Evolutionary conservation across 2,113 vertebrate species (phyloP), one percentile per base, ranked within the genome.

Genomic region (Chionomys nivalis): DNA sequence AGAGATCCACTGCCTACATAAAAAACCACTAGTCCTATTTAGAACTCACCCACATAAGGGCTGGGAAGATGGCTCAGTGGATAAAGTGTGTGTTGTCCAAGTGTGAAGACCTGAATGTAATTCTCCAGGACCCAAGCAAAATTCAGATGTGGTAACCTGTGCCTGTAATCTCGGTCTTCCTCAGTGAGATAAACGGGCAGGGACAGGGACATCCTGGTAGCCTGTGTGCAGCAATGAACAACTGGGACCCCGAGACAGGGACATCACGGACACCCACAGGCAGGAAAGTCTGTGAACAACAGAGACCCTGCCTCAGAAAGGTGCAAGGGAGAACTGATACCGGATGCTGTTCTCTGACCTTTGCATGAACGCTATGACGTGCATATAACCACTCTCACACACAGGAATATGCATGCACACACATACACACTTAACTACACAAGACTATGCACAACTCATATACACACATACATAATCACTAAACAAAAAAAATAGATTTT

Each of bases 41-140:
- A 96, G 96, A 90, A 93, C 23, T 49, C 33, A 90, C n/a, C 42
- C 61, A 92, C 31, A 7, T 68, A 75, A 85, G 86, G 63, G 42
- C 28, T 86, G 61, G 39, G 58, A 28, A 33, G 24, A 33, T 12
- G 13, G 9, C 39, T 66, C 42, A 86, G 61, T 86, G 83, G 19
- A 33, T 36, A 65, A 47, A 7, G 42, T 36, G 42, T 23, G 10
- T 86, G 31, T 31, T 66, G 63, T 14, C 28, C 61, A 47, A 33
- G 42, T 44, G 61, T 36, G 31, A 68, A 49, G 31, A 47, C 31
- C 28, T 47, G 42, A 68, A 63, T 36, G 36, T 28, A 86, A 36
- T 47, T 49, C 28, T 49, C 31, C 44, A 47, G 83, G 33, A 23
- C 42, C 28, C 63, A 47, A 21, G 39, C 19, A 47, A 66, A 47